phyloP scores from a whole-genome alignment of 2,797 vertebrate species.

The Martes flavigula region DNA sequence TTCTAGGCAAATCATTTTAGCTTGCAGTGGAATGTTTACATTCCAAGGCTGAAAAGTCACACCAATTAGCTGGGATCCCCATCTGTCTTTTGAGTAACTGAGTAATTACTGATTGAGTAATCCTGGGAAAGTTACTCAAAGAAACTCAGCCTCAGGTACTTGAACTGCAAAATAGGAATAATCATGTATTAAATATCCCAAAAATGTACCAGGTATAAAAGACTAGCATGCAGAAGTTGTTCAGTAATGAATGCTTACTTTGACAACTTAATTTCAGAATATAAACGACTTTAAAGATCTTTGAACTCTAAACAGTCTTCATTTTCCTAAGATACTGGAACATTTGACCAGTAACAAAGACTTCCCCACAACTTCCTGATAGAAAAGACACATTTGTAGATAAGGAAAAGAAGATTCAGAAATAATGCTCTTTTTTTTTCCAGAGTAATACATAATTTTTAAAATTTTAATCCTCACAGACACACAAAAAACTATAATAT shows the following conservation, averaged over 20 bases:
- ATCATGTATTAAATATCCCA: neutral
- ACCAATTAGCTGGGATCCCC: neutral
- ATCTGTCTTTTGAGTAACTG: neutral
- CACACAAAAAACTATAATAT: neutral
- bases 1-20: neutral
- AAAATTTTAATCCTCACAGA: neutral
- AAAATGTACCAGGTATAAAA: neutral
- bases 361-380: neutral
- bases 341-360: neutral
- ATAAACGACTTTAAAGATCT: neutral
- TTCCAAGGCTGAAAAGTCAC: neutral
- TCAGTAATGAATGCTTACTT: neutral
- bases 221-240: neutral
- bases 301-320: neutral
- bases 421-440: neutral
- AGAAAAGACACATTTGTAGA: neutral
- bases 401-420: neutral
- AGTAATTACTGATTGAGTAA: neutral
- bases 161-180: neutral
- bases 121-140: neutral
- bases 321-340: neutral
- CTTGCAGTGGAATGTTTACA: neutral
- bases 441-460: neutral
- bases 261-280: neutral
- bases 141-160: neutral